These are phyloP conservation scores for Synergus itoensis DNA, from an alignment of 2,888 invertebrate genomes.

Conservation along the genomic window DNA sequence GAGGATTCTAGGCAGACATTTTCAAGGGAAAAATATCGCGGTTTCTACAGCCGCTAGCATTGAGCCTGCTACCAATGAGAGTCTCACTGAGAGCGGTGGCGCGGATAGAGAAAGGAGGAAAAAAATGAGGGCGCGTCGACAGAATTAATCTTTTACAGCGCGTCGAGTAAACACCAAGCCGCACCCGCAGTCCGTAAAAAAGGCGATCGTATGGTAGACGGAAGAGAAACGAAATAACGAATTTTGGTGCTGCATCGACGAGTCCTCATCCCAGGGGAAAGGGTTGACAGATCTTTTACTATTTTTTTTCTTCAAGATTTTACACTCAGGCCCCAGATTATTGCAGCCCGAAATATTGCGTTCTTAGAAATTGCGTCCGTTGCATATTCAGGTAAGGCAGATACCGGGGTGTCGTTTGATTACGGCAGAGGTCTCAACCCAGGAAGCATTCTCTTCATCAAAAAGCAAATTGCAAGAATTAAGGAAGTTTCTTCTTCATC, in stretches of 20 bases:
- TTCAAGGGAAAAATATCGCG: constrained; percentile 23
- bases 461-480: constrained; percentile 27
- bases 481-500: neutral
- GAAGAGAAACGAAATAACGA: neutral
- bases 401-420: too few relatives aligned
- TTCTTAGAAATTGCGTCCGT: too few relatives aligned
- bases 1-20: neutral
- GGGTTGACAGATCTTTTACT: neutral
- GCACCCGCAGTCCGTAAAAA: constrained; percentile 20
- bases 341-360: too few relatives aligned
- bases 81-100: neutral
- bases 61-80: constrained; percentile 6
- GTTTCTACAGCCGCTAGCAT: constrained; percentile 4
- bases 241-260: neutral
- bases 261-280: neutral
- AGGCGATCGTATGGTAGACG: constrained; percentile 18
- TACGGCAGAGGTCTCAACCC: neutral
- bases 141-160: constrained; percentile 30
- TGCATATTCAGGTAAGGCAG: too few relatives aligned
- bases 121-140: constrained; percentile 39
- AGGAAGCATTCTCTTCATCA: neutral
- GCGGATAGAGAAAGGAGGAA: constrained; percentile 37
- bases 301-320: too few relatives aligned
- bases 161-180: constrained; percentile 25
- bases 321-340: too few relatives aligned